Evolutionary conservation across 2,113 vertebrate genomes (phyloP).

Genomic region (Promerops cafer): DNA sequence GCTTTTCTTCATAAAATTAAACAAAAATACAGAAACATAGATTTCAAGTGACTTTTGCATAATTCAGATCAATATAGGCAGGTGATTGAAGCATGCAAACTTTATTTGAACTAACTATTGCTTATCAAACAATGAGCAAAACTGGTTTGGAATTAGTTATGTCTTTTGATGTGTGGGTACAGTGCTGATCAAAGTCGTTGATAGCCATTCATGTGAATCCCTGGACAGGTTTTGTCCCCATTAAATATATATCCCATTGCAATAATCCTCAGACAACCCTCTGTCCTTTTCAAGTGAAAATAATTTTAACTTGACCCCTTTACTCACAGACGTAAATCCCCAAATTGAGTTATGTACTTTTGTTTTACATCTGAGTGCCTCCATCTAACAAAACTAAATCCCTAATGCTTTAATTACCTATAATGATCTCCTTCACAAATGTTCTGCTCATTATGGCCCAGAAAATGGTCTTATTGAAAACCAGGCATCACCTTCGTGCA

Average conservation of each 20-base stretch:
- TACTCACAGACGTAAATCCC: background rate
- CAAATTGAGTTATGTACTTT: background rate
- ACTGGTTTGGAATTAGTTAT: background rate
- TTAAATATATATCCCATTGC: background rate
- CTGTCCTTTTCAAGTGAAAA: background rate
- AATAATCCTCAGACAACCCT: background rate
- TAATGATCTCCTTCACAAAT: background rate
- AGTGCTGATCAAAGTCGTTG: slow-evolving; percentile 40
- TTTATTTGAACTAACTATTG: background rate
- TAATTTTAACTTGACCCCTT: background rate
- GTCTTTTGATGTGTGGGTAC: slow-evolving; percentile 39
- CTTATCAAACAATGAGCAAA: background rate
- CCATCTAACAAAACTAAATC: background rate
- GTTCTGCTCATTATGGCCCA: background rate
- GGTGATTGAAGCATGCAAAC: background rate
- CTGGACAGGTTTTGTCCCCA: slow-evolving; percentile 4
- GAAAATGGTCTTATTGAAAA: background rate
- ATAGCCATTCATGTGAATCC: background rate
- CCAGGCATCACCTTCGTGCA: background rate
- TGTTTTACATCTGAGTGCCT: background rate
- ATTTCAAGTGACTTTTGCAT: background rate
- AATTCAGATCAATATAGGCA: background rate
- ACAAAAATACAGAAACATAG: background rate
- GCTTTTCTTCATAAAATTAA: background rate
- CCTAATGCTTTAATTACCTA: slow-evolving; percentile 50